Evolutionary conservation across 2,113 vertebrate genomes (phyloP).

Genomic region (Gopherus evgoodei): DNA sequence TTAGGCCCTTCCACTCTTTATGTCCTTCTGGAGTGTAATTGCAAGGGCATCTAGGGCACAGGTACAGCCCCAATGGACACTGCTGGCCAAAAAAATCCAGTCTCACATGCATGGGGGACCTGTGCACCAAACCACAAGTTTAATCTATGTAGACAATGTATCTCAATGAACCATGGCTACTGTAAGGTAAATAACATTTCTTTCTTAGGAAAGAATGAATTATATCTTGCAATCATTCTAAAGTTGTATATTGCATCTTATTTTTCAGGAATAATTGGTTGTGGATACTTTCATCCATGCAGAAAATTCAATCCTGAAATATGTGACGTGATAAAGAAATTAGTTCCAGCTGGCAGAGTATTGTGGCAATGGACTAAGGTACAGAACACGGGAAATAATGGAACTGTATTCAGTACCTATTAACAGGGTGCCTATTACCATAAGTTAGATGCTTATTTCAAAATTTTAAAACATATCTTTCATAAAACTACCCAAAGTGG

Average conservation of each 20-base stretch:
- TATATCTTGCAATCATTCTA: background rate
- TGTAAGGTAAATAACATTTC: background rate
- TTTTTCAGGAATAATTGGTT: conserved; percentile 81
- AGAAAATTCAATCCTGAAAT: conserved; percentile 81
- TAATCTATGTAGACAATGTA: background rate
- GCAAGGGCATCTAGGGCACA: background rate
- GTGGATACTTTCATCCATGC: conserved; percentile 85
- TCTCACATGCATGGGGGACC: background rate
- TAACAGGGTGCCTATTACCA: background rate
- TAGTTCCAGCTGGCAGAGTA: conserved; percentile 83
- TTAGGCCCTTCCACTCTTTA: background rate
- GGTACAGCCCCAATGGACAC: background rate
- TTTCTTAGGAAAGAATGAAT: background rate
- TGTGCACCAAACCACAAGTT: background rate
- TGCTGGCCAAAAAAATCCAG: background rate
- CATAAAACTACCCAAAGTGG: background rate
- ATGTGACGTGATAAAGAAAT: conserved; percentile 75
- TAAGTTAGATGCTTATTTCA: background rate
- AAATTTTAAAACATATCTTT: background rate
- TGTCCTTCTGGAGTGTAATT: background rate
- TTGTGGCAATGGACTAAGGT: conserved; percentile 93
- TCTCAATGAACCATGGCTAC: background rate
- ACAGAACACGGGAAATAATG: background rate
- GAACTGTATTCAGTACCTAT: background rate
- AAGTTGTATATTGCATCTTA: background rate